Base-by-base conservation (phyloP, 2,888 invertebrate genomes). In the Colletes collaris region DNA sequence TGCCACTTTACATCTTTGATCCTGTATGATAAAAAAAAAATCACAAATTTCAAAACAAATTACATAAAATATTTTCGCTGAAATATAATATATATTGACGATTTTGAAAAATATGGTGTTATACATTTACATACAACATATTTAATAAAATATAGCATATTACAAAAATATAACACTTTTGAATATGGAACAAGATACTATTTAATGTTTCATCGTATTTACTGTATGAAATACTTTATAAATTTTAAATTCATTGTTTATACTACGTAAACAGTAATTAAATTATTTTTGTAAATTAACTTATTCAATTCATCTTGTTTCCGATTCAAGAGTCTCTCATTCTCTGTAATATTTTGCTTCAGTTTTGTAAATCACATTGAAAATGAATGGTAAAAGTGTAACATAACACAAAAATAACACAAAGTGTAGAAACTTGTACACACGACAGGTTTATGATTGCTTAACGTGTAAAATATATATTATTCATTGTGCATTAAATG, bases 1-100 rank as follows among this genome's bases (percentile, higher is more conserved):
- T 92, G 87, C 93, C 92, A 93, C 70, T 90, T 91, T 0, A 92
- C 91, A 71, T 93, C 91, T 81, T 93, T 90, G 77, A 92, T 87
- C 74, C 93, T 93, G 71, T 59, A 70, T 19, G 8, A 10, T 8
- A 49, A 27, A 27, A 11, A n/a, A 11, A 49, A 59, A 44, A 55
- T 3, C 35, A 13, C 7, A 16, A n/a, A 63, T 53, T 3, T 49
- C 55, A 50, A 35, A 50, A 35, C 8, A 52, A 35, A 35, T 63
- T 27, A 55, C 10, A 16, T 19, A n/a, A 10, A 35, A 63, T 46
- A 27, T 62, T 27, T 55, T 53, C 46, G 50, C 49, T 46, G 8
- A 27, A 19, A 55, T 8, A 52, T 55, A 49, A 66, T 19, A 50
- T 27, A 37, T 37, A 52, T 46, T 52, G 68, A 52, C 5, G 50